Evolutionary conservation across 2,797 vertebrate species (phyloP), one percentile per base, ranked within the genome.

Genomic region (Neomorphus geoffroyi): DNA sequence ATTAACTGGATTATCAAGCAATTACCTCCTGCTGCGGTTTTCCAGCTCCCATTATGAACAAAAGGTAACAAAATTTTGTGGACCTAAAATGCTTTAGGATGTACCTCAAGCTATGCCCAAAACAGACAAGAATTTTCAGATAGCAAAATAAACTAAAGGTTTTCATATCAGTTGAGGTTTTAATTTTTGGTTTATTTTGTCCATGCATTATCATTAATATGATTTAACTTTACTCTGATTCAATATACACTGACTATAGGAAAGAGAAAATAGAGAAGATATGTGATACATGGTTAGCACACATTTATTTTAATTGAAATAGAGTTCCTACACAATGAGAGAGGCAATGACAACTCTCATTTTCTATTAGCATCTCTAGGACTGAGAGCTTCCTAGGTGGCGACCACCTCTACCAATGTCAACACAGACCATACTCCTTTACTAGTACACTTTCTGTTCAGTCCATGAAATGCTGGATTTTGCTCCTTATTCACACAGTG

Each of bases 1-100:
- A 89, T 87, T 87, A 93, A 82, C 77, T 35, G 53, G 48, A 81
- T 91, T 92, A 93, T 70, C 80, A 78, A 87, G 67, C 2, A 8
- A 91, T 93, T 85, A 78, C 18, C n/a, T 65, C 35, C 65, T 87
- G 33, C 33, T 87, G 46, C 35, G 51, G 26, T 51, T 88, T 61
- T 86, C 39, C 65, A 78, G 35, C 8, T 5, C 17, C 24, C 19
- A 28, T 30, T 28, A 72, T 16, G 18, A 91, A 57, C 18, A 21
- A 35, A 72, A 91, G 13, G 30, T 66, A 88, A 74, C 26, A 14
- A n/a, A 21, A 79, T 75, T 83, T 81, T 65, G 56, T 39, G 33
- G 30, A 65, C 41, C 8, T 13, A 22, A 48, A 15, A 53, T 51
- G 35, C 18, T 88, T 66, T 75, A 11, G 7, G 79, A 58, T 41